phyloP scores from a whole-genome alignment of 2,113 vertebrate species.

The Gymnogyps californianus region DNA sequence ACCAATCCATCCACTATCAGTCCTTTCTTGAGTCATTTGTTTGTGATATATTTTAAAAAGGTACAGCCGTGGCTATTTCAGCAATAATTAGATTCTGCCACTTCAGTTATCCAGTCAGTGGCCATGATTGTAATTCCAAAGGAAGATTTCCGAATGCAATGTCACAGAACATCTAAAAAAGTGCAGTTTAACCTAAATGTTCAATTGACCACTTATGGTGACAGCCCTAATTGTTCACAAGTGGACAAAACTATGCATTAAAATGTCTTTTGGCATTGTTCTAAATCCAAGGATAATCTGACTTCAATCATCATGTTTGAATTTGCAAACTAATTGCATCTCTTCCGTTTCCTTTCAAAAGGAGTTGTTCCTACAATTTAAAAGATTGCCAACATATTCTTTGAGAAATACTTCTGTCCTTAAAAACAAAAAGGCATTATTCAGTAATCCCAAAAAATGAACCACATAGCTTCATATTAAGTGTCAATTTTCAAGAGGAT shows the following conservation, averaged over 20 bases:
- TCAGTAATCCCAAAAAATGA: neutral
- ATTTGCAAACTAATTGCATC: conserved; percentile 65
- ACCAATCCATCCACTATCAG: neutral
- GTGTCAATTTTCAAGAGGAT: neutral
- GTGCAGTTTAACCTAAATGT: conserved; percentile 55
- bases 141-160: conserved; percentile 57
- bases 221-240: conserved; percentile 65
- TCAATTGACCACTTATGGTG: conserved; percentile 60
- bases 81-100: conserved; percentile 61
- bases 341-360: conserved; percentile 63
- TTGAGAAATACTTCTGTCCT: conserved; percentile 5
- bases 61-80: neutral
- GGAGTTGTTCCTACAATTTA: conserved; percentile 49
- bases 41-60: conserved; percentile 20
- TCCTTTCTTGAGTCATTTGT: neutral
- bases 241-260: conserved; percentile 58
- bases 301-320: conserved; percentile 59
- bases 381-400: neutral
- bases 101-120: conserved; percentile 43
- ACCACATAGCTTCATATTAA: neutral
- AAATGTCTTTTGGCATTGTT: conserved; percentile 51
- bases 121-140: conserved; percentile 53
- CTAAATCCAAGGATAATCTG: conserved; percentile 65
- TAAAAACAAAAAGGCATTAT: neutral
- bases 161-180: conserved; percentile 49